Evolutionary conservation across 2,113 vertebrate species (phyloP).

Genomic region (Pholis gunnellus): DNA sequence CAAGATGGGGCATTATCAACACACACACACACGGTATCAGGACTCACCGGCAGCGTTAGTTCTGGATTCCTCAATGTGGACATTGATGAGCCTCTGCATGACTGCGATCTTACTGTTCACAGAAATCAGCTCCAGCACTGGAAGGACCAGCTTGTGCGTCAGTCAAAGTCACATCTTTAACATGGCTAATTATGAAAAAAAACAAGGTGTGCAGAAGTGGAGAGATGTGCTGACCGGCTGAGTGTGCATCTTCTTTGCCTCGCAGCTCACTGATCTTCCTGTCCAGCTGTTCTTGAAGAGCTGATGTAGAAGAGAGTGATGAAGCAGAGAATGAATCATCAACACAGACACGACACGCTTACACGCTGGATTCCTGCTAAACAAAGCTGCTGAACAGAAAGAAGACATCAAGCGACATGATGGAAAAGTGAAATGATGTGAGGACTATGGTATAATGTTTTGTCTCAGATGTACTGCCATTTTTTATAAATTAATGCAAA

Average conservation of each 20-base stretch:
- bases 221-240: slow-evolving; percentile 16
- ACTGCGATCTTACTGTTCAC: slow-evolving; percentile 14
- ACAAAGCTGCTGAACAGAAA: not conserved
- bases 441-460: no score
- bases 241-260: not conserved
- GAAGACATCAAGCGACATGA: no score
- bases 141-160: not conserved
- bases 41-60: slow-evolving; percentile 29
- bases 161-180: not conserved
- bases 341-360: not conserved
- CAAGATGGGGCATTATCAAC: not conserved
- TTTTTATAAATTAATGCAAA: not conserved
- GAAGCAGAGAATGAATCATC: not conserved
- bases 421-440: no score
- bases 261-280: not conserved
- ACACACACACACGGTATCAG: no score
- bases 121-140: slow-evolving; percentile 61
- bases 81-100: slow-evolving; percentile 19
- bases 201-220: not conserved
- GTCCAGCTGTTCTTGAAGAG: slow-evolving; percentile 23
- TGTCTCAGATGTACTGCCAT: not conserved
- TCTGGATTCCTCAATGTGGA: slow-evolving; percentile 10
- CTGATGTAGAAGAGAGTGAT: slow-evolving; percentile 40
- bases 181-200: not conserved
- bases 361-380: no score